A percentile compares a stretch with the other conserved stretches of the same genome.
Evolutionary conservation across 2,113 vertebrate species (phyloP).

Genomic region (Bambusicola thoracicus): DNA sequence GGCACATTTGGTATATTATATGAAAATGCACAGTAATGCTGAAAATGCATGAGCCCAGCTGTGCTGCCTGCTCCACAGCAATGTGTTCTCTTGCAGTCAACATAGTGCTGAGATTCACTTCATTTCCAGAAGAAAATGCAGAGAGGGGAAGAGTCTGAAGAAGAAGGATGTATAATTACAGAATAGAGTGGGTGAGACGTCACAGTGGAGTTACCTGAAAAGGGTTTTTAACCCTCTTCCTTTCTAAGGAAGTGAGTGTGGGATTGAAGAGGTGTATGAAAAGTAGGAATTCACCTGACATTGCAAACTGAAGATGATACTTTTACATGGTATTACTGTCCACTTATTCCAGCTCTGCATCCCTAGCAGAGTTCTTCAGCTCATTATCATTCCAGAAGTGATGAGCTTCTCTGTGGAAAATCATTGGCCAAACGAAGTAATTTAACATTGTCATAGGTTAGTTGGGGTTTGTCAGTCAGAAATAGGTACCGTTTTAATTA

Average conservation of each 20-base stretch:
- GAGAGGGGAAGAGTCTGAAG: not conserved
- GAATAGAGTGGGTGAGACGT: not conserved
- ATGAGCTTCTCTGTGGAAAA: not conserved
- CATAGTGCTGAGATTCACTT: not conserved
- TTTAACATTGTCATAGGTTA: not conserved
- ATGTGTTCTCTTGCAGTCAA: not conserved
- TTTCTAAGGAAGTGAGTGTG: not conserved
- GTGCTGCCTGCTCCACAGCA: not conserved
- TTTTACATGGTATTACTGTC: not conserved
- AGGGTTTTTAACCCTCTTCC: not conserved
- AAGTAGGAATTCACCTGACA: rapidly evolving
- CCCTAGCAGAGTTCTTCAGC: not conserved
- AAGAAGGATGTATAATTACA: not conserved
- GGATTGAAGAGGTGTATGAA: not conserved
- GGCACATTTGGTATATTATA: not conserved
- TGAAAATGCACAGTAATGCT: not conserved
- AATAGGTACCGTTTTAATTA: not conserved
- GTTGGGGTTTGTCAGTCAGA: not conserved
- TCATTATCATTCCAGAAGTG: not conserved
- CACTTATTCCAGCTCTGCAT: not conserved
- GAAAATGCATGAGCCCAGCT: not conserved
- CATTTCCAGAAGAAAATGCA: not conserved
- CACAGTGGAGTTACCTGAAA: not conserved
- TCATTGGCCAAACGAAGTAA: not conserved
- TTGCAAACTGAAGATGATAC: not conserved